phyloP scores from a whole-genome alignment of 2,888 invertebrate genomes.

The Calameuta idolon region DNA sequence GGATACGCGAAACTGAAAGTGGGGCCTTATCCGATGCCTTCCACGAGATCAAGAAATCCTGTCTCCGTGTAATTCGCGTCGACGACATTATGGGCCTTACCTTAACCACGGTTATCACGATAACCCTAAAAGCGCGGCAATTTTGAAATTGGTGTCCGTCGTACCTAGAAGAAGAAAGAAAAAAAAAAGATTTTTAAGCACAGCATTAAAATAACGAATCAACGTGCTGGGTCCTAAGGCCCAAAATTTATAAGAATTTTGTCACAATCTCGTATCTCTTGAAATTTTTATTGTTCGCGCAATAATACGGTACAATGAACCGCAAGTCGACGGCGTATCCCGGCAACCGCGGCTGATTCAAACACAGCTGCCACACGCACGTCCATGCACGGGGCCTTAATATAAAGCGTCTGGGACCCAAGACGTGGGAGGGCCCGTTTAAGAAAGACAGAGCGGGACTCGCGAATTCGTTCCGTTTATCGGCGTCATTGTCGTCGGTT shows the following conservation, averaged over 20 bases:
- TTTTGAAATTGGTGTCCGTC: neutral
- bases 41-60: no score
- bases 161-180: no score
- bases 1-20: neutral
- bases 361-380: neutral
- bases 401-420: neutral
- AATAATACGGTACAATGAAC: neutral
- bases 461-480: slow-evolving; percentile 19
- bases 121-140: neutral
- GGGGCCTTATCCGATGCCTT: neutral
- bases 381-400: neutral
- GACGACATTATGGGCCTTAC: no score
- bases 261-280: neutral
- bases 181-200: no score
- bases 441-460: neutral
- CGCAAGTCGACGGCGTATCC: neutral
- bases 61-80: no score
- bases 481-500: slow-evolving; percentile 16
- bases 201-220: no score
- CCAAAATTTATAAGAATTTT: neutral
- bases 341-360: neutral
- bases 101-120: no score
- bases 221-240: neutral
- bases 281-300: neutral
- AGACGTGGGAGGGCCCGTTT: neutral